Evolutionary conservation across 1,140 invertebrate genomes (phyloP).

Genomic region (Myzus persicae): DNA sequence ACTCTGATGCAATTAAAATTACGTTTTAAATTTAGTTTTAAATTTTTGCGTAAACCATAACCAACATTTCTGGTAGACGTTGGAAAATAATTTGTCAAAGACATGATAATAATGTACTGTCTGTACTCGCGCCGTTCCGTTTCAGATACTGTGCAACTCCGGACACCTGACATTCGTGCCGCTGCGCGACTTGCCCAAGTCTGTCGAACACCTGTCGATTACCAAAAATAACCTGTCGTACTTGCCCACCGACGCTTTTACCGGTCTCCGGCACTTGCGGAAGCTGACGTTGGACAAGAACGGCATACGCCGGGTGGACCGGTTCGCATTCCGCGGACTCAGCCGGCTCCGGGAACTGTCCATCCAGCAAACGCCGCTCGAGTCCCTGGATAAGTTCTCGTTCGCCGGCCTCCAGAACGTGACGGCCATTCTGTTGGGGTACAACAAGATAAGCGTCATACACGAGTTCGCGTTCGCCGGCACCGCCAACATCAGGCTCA

Average conservation of each 20-base stretch:
- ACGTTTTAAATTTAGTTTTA: background rate
- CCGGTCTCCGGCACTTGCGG: conserved; percentile 73
- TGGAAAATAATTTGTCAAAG: background rate
- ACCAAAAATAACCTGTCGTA: conserved; percentile 81
- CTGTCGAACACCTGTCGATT: conserved; percentile 79
- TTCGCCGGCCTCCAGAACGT: conserved; percentile 84
- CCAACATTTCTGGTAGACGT: background rate
- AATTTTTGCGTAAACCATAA: background rate
- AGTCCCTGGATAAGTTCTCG: conserved; percentile 78
- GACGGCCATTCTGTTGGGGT: conserved; percentile 75
- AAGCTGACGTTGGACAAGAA: conserved; percentile 82
- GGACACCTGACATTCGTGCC: conserved; percentile 80
- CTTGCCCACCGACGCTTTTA: conserved; percentile 81
- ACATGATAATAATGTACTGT: background rate
- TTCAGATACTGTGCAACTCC: conserved; percentile 84
- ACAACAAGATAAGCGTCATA: conserved; percentile 81
- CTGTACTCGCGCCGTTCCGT: conserved; percentile 51
- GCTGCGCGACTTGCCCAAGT: conserved; percentile 72
- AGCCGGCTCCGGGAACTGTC: conserved; percentile 77
- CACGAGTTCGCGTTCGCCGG: conserved; percentile 83
- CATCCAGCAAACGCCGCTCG: conserved; percentile 81
- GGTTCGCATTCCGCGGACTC: conserved; percentile 82
- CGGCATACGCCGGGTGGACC: conserved; percentile 79
- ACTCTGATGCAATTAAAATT: too few relatives aligned
- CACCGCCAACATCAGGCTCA: conserved; percentile 78